These are phyloP conservation scores for Mycalesis mineus DNA, from an alignment of 2,888 invertebrate genomes.

Conservation along the genomic window DNA sequence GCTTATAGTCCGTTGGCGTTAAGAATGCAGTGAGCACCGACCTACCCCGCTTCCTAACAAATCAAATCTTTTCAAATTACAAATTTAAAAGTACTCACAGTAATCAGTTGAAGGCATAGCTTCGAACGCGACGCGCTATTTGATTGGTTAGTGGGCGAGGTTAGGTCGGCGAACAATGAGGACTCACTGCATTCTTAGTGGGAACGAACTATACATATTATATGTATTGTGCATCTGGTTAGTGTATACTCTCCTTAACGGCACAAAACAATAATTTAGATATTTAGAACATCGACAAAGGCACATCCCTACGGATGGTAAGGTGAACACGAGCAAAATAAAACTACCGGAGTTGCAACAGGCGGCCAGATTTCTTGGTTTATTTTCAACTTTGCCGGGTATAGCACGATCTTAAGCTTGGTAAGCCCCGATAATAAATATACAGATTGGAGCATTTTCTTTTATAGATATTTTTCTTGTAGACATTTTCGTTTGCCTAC, in stretches of 20 bases:
- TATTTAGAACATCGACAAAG: not conserved
- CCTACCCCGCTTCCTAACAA: too few relatives aligned
- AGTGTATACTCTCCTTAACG: not conserved
- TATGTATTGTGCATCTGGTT: too few relatives aligned
- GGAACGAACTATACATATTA: too few relatives aligned
- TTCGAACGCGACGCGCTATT: too few relatives aligned
- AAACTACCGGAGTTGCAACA: slow-evolving; percentile 29
- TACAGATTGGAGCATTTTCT: slow-evolving; percentile 5
- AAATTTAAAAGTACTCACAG: too few relatives aligned
- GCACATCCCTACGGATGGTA: slow-evolving; percentile 20
- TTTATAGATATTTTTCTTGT: not conserved
- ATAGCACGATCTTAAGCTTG: slow-evolving; percentile 18
- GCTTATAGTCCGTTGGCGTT: too few relatives aligned
- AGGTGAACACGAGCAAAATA: slow-evolving; percentile 27
- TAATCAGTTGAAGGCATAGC: too few relatives aligned
- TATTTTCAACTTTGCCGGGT: slow-evolving; percentile 29
- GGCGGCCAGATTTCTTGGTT: slow-evolving; percentile 30
- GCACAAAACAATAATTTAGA: not conserved
- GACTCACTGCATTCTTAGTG: too few relatives aligned
- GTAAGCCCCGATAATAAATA: slow-evolving; percentile 17
- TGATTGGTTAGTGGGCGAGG: too few relatives aligned
- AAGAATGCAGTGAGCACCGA: too few relatives aligned
- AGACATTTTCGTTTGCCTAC: not conserved
- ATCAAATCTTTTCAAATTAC: too few relatives aligned
- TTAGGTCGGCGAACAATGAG: too few relatives aligned